Conservation (phyloP, 2,888 invertebrate genomes). For the Stegana nigrithorax region DNA sequence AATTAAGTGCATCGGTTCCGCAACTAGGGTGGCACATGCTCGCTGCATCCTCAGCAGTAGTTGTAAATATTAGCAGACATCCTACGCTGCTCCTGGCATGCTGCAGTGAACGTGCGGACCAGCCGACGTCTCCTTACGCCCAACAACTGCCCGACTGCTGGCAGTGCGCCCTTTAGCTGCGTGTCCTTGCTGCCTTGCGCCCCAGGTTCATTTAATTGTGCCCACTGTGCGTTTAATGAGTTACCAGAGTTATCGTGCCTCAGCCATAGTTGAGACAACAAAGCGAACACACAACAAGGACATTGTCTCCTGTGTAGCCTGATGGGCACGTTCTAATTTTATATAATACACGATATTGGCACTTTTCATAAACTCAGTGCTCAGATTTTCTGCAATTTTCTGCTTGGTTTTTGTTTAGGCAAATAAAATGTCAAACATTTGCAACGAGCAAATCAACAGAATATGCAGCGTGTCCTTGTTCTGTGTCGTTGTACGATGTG, state of each 20-base stretch:
- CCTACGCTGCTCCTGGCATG: conserved; percentile 31
- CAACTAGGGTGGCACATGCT: conserved; percentile 63
- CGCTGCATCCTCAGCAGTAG: conserved; percentile 18
- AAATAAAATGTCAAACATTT: not conserved
- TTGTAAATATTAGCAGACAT: conserved; percentile 19
- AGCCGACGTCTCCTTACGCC: not conserved
- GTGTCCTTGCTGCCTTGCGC: not conserved
- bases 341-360: not conserved
- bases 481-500: conserved; percentile 3
- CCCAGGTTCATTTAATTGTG: conserved; percentile 5
- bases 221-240: conserved; percentile 35
- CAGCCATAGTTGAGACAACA: conserved; percentile 35
- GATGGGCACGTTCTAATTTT: conserved; percentile 18
- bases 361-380: conserved; percentile 11
- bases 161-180: not conserved
- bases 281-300: conserved; percentile 16
- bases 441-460: conserved; percentile 2
- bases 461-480: conserved; percentile 12
- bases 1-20: conserved; percentile 64
- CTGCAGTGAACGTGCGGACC: not conserved
- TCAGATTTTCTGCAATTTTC: conserved; percentile 1
- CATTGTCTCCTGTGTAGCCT: conserved; percentile 6
- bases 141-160: not conserved
- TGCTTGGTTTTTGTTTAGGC: conserved; percentile 1
- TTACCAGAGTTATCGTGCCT: conserved; percentile 38